A percentile compares a stretch with the other conserved stretches of the same genome.
These are phyloP conservation scores for Phodopus roborovskii DNA, from an alignment of 2,113 vertebrate genomes.

Conservation along the genomic window DNA sequence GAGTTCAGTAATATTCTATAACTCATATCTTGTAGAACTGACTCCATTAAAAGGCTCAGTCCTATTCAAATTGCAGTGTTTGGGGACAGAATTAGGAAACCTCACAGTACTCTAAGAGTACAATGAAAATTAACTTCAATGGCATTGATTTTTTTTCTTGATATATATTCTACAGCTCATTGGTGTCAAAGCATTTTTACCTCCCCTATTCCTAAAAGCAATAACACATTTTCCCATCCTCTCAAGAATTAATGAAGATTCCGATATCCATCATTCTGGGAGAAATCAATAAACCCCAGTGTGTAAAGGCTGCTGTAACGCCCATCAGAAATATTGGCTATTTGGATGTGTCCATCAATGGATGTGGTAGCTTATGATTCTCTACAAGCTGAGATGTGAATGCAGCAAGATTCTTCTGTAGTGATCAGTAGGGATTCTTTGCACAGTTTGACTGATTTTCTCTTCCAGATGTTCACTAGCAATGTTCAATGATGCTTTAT, in stretches of 20 bases:
- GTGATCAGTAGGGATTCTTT: neutral
- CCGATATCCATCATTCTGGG: slow-evolving; percentile 54
- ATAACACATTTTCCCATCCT: slow-evolving; percentile 33
- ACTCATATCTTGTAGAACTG: slow-evolving; percentile 26
- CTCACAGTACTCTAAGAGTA: slow-evolving; percentile 31
- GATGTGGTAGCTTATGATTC: neutral
- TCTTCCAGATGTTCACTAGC: neutral
- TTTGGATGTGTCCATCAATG: slow-evolving; percentile 33
- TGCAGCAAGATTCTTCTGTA: neutral
- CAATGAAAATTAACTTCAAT: slow-evolving; percentile 66
- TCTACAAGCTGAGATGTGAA: neutral
- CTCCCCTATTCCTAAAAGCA: slow-evolving; percentile 51
- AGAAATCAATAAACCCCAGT: slow-evolving; percentile 56
- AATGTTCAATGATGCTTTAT: neutral
- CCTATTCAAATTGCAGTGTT: neutral
- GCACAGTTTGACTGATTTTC: neutral
- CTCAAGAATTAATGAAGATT: slow-evolving; percentile 65
- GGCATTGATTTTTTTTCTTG: slow-evolving; percentile 75
- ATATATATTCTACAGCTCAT: slow-evolving; percentile 64
- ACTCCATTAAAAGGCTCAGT: neutral
- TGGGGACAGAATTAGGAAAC: slow-evolving; percentile 36
- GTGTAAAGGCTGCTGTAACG: slow-evolving; percentile 40
- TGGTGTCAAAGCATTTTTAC: slow-evolving; percentile 60
- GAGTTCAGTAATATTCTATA: slow-evolving; percentile 26
- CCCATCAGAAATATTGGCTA: slow-evolving; percentile 34